Evolutionary conservation across 2,797 vertebrate genomes (phyloP).

Genomic region (Picus viridis): DNA sequence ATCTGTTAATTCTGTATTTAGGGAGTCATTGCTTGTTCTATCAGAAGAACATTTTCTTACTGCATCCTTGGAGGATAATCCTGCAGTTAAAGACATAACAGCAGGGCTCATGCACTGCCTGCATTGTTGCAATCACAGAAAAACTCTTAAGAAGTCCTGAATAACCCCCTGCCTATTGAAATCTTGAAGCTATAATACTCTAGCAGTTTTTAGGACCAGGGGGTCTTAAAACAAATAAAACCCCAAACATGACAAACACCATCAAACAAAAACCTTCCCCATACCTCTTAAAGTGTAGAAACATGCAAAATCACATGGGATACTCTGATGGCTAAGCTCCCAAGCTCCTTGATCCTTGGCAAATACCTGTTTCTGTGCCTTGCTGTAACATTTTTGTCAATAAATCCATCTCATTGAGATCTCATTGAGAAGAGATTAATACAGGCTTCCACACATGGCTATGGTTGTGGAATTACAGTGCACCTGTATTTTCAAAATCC

Average conservation of each 20-base stretch:
- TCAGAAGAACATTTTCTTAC: neutral
- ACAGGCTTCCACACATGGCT: neutral
- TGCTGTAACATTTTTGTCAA: neutral
- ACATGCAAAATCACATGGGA: neutral
- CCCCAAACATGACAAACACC: accelerated
- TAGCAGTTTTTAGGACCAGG: accelerated
- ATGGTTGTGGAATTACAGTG: neutral
- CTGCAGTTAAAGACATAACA: neutral
- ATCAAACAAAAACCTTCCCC: neutral
- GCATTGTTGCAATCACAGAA: neutral
- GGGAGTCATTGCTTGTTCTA: neutral
- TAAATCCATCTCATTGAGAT: neutral
- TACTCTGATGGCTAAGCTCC: neutral
- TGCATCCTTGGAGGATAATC: neutral
- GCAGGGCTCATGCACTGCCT: neutral
- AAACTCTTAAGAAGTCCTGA: neutral
- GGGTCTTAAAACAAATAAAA: neutral
- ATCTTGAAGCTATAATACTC: neutral
- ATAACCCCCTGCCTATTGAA: neutral
- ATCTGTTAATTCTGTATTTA: neutral
- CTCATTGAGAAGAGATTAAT: neutral
- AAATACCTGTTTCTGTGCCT: neutral
- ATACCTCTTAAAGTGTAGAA: neutral
- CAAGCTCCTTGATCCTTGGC: neutral
- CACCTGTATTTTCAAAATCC: neutral